These are phyloP conservation scores for Gymnarchus niloticus DNA, from an alignment of 2,113 vertebrate genomes.

Conservation along the genomic window DNA sequence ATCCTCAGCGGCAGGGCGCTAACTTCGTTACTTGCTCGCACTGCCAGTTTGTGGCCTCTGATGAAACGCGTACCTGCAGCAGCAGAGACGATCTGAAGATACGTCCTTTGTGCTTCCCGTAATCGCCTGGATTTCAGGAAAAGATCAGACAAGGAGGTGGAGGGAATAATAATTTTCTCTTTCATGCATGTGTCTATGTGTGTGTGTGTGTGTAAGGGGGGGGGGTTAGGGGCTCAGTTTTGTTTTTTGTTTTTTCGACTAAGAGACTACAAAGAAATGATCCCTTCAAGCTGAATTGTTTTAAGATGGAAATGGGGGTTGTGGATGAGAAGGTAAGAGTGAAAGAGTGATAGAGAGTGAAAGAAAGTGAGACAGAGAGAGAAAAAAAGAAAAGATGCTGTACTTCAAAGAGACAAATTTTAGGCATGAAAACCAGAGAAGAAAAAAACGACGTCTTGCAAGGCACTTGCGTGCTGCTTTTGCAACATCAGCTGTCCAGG, in stretches of 20 bases:
- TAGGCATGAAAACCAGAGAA: background rate
- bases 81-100: background rate
- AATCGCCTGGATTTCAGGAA: background rate
- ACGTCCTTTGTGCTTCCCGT: background rate
- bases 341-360: background rate
- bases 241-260: background rate
- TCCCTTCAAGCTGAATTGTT: background rate
- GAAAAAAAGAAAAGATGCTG: background rate
- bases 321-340: slow-evolving; percentile 7
- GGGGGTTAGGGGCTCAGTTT: background rate
- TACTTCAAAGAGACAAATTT: background rate
- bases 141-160: background rate
- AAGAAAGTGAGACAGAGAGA: background rate
- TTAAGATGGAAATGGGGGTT: slow-evolving; percentile 23
- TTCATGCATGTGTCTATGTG: background rate
- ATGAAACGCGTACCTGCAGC: background rate
- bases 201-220: background rate
- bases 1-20: background rate
- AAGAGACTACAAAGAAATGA: background rate
- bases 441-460: background rate
- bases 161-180: background rate
- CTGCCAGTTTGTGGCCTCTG: slow-evolving; percentile 8
- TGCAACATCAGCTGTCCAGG: background rate
- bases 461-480: background rate
- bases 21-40: background rate